Conservation (phyloP, 2,797 vertebrate species). For the Lithobates pipiens region DNA sequence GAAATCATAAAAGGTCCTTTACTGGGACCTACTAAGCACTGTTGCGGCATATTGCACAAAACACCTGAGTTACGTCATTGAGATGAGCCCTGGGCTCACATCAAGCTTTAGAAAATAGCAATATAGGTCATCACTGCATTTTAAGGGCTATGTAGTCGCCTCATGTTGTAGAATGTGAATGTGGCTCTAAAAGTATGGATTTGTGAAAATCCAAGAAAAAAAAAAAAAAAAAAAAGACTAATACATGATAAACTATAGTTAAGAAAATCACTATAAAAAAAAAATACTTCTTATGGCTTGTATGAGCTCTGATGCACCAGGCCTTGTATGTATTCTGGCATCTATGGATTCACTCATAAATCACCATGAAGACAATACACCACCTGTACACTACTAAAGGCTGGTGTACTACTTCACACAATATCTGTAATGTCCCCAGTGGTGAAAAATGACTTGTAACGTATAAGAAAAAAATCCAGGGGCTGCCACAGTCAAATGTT, state of each 20-base stretch:
- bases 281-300: neutral
- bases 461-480: no score
- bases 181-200: neutral
- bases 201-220: neutral
- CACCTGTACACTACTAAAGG: no score
- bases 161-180: neutral
- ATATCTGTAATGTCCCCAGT: no score
- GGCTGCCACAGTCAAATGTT: no score
- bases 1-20: conserved; percentile 33
- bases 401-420: no score
- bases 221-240: neutral
- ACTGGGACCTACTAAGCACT: neutral
- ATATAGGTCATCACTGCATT: neutral
- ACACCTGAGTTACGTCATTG: conserved; percentile 15
- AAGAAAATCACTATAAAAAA: neutral
- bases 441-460: no score
- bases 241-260: neutral
- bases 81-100: neutral
- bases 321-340: neutral
- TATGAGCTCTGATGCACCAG: neutral
- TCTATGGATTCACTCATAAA: no score
- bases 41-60: conserved; percentile 46
- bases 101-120: neutral
- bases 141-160: neutral
- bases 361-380: no score